A percentile compares a stretch with the other conserved stretches of the same genome.
Evolutionary conservation across 2,797 vertebrate genomes (phyloP).

Genomic region (Sebastes baramenuke): DNA sequence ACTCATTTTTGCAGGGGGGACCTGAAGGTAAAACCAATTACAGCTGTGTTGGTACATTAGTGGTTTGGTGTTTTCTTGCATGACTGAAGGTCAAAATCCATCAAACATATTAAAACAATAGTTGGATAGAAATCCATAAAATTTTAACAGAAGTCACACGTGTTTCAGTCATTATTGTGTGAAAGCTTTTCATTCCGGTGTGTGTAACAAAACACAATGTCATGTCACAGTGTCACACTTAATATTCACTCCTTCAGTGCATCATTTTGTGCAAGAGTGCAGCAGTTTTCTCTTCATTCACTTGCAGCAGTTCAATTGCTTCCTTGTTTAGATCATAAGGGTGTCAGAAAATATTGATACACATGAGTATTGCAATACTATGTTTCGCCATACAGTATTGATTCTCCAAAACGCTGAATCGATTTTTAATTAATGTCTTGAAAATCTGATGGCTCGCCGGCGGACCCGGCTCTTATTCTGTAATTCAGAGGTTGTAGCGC

Average conservation of each 20-base stretch:
- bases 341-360: no score
- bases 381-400: no score
- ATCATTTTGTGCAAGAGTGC: background rate
- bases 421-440: no score
- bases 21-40: conserved; percentile 59
- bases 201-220: background rate
- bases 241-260: background rate
- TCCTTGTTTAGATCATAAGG: background rate
- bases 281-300: background rate
- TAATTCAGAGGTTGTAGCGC: no score
- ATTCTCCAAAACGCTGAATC: no score
- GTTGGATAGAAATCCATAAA: background rate
- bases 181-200: background rate
- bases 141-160: background rate
- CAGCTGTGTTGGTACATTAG: conserved; percentile 26
- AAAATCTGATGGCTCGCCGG: no score
- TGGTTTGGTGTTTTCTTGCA: conserved; percentile 26
- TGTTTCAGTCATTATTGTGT: background rate
- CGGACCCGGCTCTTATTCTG: no score
- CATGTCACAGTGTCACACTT: background rate
- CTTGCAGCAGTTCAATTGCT: background rate
- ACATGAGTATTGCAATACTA: no score
- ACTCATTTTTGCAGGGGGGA: conserved; percentile 36
- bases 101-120: conserved; percentile 25
- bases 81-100: conserved; percentile 43